phyloP scores from a whole-genome alignment of 2,113 vertebrate genomes.

The Channa maculata region DNA sequence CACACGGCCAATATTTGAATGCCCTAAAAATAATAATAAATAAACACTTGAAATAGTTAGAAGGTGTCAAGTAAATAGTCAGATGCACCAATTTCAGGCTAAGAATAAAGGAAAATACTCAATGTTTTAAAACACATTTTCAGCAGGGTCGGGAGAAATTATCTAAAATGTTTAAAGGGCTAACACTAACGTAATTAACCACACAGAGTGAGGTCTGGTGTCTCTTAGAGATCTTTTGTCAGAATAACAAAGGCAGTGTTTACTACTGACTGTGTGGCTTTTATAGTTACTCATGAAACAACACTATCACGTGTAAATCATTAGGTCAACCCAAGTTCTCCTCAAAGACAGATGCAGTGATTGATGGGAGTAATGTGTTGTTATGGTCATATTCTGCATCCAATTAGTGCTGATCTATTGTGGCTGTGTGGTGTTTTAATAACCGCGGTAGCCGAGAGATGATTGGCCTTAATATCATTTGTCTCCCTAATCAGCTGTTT shows the following conservation, averaged over 20 bases:
- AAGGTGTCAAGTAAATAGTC: too few relatives aligned
- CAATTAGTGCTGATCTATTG: constrained; percentile 95
- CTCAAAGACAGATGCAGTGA: constrained; percentile 83
- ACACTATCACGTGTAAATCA: constrained; percentile 45
- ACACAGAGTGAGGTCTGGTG: too few relatives aligned
- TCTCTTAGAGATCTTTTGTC: background rate
- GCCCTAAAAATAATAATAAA: too few relatives aligned
- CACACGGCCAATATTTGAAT: too few relatives aligned
- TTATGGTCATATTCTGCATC: constrained; percentile 89
- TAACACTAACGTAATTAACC: background rate
- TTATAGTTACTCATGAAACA: constrained; percentile 4
- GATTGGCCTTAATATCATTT: constrained; percentile 91
- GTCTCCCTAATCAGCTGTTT: constrained; percentile 93
- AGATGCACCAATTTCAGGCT: too few relatives aligned
- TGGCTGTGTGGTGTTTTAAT: constrained; percentile 87
- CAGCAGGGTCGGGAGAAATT: too few relatives aligned
- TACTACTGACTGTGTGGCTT: constrained; percentile 12
- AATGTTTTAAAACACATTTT: too few relatives aligned
- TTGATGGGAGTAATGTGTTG: constrained; percentile 85
- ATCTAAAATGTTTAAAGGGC: too few relatives aligned
- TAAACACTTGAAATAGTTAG: too few relatives aligned
- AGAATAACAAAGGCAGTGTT: constrained; percentile 8
- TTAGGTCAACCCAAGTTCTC: constrained; percentile 85
- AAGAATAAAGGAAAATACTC: too few relatives aligned
- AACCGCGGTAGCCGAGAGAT: constrained; percentile 89